Evolutionary conservation across 2,797 vertebrate species (phyloP).

Genomic region (Cygnus olor): DNA sequence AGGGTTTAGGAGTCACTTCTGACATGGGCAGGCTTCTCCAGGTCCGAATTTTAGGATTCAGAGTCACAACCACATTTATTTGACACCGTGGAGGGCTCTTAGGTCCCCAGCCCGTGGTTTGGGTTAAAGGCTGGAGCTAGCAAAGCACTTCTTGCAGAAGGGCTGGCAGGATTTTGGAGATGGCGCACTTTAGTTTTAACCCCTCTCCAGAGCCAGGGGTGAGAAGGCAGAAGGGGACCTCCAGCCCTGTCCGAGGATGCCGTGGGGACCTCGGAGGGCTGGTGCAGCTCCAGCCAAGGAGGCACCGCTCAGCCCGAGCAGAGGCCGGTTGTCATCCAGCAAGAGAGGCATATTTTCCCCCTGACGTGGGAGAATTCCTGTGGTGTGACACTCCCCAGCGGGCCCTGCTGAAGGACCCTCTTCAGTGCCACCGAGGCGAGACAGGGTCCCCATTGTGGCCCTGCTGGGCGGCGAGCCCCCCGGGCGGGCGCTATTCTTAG

Average conservation of each 20-base stretch:
- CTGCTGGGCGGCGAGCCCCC: slow-evolving; percentile 45
- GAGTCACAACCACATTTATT: background rate
- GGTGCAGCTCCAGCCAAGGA: background rate
- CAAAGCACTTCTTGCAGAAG: background rate
- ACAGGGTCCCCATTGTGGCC: slow-evolving; percentile 80
- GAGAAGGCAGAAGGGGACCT: background rate
- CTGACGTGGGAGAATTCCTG: slow-evolving; percentile 80
- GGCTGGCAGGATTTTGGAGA: no score
- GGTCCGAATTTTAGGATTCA: no score
- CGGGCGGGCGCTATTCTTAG: slow-evolving; percentile 77
- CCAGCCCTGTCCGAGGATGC: background rate
- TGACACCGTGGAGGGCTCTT: background rate
- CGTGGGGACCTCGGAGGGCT: background rate
- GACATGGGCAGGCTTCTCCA: background rate
- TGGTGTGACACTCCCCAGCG: slow-evolving; percentile 65
- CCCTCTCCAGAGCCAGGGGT: background rate
- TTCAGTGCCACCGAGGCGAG: slow-evolving; percentile 61
- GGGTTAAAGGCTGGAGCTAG: background rate
- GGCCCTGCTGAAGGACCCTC: slow-evolving; percentile 66
- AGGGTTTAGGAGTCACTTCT: background rate
- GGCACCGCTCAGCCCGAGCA: slow-evolving; percentile 47
- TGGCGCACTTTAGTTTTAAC: background rate
- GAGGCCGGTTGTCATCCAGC: background rate
- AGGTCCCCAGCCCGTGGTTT: background rate
- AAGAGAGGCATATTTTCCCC: slow-evolving; percentile 77